Percentiles rank a stretch among this genome's conserved stretches.
Evolutionary conservation across 2,888 invertebrate species (phyloP).

Genomic region (Cataglyphis altisquamis): DNA sequence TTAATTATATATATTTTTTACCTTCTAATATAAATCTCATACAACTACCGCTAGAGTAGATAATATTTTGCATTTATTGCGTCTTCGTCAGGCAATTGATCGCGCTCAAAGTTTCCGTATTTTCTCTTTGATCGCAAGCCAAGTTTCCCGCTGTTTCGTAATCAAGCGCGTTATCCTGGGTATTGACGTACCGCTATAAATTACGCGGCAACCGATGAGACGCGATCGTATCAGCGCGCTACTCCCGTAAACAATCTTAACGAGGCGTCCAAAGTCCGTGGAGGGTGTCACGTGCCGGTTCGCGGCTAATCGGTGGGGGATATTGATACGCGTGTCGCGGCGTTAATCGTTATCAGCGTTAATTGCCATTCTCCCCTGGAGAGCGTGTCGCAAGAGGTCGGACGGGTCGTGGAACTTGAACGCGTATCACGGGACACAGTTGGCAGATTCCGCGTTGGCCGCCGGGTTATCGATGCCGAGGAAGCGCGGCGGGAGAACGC

Average conservation of each 20-base stretch:
- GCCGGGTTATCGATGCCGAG: constrained; percentile 38
- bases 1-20: not conserved
- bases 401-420: constrained; percentile 75
- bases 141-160: constrained; percentile 23
- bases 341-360: constrained; percentile 66
- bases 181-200: constrained; percentile 61
- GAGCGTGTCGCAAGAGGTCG: constrained; percentile 82
- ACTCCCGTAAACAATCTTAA: constrained; percentile 73
- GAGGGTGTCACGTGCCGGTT: constrained; percentile 74
- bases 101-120: constrained; percentile 39
- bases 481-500: constrained; percentile 13
- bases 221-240: constrained; percentile 57
- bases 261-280: constrained; percentile 76
- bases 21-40: constrained; percentile 10
- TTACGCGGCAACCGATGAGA: constrained; percentile 49
- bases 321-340: constrained; percentile 67
- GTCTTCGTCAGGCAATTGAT: not conserved
- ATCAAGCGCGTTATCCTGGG: constrained; percentile 55
- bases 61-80: not conserved
- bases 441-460: constrained; percentile 62
- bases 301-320: constrained; percentile 65
- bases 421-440: constrained; percentile 75
- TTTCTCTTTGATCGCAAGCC: constrained; percentile 12
- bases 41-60: not conserved
- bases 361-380: constrained; percentile 83